These are phyloP conservation scores for Molorchus minor DNA, from an alignment of 2,888 invertebrate genomes.

Conservation along the genomic window DNA sequence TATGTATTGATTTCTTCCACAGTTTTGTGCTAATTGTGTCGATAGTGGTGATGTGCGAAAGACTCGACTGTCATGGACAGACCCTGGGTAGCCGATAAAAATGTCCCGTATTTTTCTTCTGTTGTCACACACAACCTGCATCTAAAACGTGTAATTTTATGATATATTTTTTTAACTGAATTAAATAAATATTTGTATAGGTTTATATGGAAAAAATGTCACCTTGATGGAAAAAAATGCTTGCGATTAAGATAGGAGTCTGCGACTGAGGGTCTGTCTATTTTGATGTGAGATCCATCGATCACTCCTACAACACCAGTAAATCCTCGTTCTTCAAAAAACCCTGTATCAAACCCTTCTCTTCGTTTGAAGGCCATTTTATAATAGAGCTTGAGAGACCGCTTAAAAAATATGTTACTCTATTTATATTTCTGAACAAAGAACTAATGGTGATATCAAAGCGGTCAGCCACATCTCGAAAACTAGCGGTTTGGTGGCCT, in stretches of 20 bases:
- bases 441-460: constrained; percentile 36
- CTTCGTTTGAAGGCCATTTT: constrained; percentile 28
- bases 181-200: constrained; percentile 21
- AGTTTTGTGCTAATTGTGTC: constrained; percentile 7
- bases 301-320: constrained; percentile 29
- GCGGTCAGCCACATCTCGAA: constrained; percentile 37
- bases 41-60: constrained; percentile 7
- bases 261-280: constrained; percentile 17
- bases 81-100: constrained; percentile 27
- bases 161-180: not conserved
- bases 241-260: constrained; percentile 25
- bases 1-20: constrained; percentile 6
- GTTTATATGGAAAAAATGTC: no score
- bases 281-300: constrained; percentile 26
- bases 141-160: constrained; percentile 6
- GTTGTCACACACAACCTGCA: constrained; percentile 16
- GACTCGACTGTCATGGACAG: constrained; percentile 36
- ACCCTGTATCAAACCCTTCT: constrained; percentile 23
- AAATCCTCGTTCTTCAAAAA: constrained; percentile 32
- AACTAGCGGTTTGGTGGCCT: constrained; percentile 24
- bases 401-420: constrained; percentile 35
- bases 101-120: constrained; percentile 15
- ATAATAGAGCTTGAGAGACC: constrained; percentile 28
- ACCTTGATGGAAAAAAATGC: constrained; percentile 21
- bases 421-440: constrained; percentile 28